Evolutionary conservation across 2,113 vertebrate species (phyloP), one percentile per base, ranked within the genome.

Genomic region (Gymnogyps californianus): DNA sequence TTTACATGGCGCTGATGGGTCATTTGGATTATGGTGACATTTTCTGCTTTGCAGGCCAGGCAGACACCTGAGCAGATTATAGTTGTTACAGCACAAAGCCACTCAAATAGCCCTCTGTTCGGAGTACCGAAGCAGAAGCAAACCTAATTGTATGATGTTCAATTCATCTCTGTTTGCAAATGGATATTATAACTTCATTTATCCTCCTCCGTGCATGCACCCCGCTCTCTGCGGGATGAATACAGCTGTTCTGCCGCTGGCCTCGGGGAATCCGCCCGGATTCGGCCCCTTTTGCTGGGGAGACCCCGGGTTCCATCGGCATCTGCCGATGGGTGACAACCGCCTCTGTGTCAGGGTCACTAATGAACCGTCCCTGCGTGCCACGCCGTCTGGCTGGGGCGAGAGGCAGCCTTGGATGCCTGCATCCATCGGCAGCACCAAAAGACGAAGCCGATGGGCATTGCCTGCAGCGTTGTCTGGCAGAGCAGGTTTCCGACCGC

Each of bases 211-310:
- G 1, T 14, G n/a, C 18, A 0, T 4, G 25, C 4, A 8, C 26
- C 59, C 44, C 0, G 1, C 0, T 12, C 44, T 29, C 81, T 29
- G 28, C 0, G 2, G 64, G n/a, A 6, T n/a, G 70, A 10, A 5
- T 7, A 4, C 42, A 13, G 57, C 64, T 15, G 3, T 7, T 31
- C 19, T 70, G 5, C 72, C 3, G 2, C 34, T n/a, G 80, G 26
- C 34, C 22, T 22, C 0, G 3, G 67, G 11, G 13, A 46, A 61
- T 26, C 49, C 9, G 1, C 36, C 20, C 0, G 22, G 29, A 51
- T 75, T 28, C 2, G 0, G 7, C 10, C 28, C 47, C 42, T 12
- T 62, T 67, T 25, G 25, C 42, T 5, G 2, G 49, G 24, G 15
- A 54, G 31, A 38, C 31, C 58, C 38, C 2, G 4, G 34, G 47